phyloP scores from a whole-genome alignment of 1,140 invertebrate genomes.

The Drosophila fuyamai region DNA sequence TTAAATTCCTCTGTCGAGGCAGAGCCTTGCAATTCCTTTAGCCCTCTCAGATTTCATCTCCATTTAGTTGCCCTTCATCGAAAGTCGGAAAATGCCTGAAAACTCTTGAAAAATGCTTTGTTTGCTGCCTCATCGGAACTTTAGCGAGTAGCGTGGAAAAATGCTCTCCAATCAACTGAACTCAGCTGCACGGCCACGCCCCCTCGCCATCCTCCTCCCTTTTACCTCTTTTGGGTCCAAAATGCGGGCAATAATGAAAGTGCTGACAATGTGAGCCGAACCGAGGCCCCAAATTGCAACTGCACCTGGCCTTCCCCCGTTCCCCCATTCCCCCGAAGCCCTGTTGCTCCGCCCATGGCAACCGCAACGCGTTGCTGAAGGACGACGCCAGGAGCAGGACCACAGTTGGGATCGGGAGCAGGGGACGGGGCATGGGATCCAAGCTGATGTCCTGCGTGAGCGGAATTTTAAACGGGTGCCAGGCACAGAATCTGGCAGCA shows the following conservation, averaged over 20 bases:
- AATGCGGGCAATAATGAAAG: constrained; percentile 70
- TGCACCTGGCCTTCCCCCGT: constrained; percentile 18
- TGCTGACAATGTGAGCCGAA: constrained; percentile 63
- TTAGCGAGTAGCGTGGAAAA: constrained; percentile 24
- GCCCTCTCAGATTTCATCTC: background rate
- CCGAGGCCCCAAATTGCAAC: constrained; percentile 57
- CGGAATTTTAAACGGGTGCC: constrained; percentile 67
- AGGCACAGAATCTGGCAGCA: constrained; percentile 43
- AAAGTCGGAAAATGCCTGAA: constrained; percentile 10
- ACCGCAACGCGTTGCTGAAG: constrained; percentile 32
- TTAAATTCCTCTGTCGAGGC: background rate
- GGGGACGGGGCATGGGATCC: background rate
- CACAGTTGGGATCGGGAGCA: constrained; percentile 17
- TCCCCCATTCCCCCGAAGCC: background rate
- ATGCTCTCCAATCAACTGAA: constrained; percentile 51
- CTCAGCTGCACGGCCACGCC: constrained; percentile 35
- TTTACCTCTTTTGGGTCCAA: constrained; percentile 13
- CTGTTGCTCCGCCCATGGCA: constrained; percentile 4
- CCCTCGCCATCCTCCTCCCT: background rate
- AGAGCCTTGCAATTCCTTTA: background rate
- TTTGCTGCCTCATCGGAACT: constrained; percentile 26
- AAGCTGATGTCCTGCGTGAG: constrained; percentile 47
- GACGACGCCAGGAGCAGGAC: constrained; percentile 13
- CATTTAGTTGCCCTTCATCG: constrained; percentile 11
- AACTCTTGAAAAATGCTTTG: constrained; percentile 31